Evolutionary conservation across 1,140 invertebrate species (phyloP).

Genomic region (Eufriesea mexicana): DNA sequence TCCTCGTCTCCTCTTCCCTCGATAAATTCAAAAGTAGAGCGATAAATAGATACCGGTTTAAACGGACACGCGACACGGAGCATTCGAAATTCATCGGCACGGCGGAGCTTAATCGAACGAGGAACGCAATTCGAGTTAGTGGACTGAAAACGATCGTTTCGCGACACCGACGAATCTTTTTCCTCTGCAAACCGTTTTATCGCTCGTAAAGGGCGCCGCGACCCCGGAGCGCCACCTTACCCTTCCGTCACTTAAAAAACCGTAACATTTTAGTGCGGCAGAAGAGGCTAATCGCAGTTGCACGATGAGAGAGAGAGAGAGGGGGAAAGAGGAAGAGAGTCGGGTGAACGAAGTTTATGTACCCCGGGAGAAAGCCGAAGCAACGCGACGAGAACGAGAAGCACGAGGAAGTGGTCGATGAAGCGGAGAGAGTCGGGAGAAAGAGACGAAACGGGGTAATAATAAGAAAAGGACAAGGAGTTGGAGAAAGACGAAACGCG

Average conservation of each 20-base stretch:
- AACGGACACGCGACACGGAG: background rate
- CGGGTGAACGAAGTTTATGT: too few relatives aligned
- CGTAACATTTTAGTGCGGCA: slow-evolving; percentile 37
- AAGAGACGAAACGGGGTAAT: background rate
- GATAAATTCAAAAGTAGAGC: background rate
- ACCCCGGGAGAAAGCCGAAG: background rate
- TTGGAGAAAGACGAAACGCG: slow-evolving; percentile 5
- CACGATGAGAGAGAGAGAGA: background rate
- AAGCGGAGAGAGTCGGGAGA: too few relatives aligned
- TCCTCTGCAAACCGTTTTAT: slow-evolving; percentile 30
- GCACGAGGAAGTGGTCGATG: background rate
- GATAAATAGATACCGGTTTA: background rate
- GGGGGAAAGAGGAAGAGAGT: too few relatives aligned
- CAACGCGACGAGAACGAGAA: background rate
- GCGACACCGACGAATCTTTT: slow-evolving; percentile 1
- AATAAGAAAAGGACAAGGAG: too few relatives aligned
- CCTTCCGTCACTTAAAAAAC: slow-evolving; percentile 26
- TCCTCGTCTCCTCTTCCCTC: background rate
- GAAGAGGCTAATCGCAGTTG: slow-evolving; percentile 42
- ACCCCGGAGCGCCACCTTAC: background rate
- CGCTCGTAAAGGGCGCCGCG: slow-evolving; percentile 16
- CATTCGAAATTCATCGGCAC: slow-evolving; percentile 8
- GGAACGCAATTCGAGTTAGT: background rate
- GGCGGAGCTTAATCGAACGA: background rate
- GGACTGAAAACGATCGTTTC: background rate